Conservation (phyloP, 2,888 invertebrate species). For the Parapristionchus giblindavisi region DNA sequence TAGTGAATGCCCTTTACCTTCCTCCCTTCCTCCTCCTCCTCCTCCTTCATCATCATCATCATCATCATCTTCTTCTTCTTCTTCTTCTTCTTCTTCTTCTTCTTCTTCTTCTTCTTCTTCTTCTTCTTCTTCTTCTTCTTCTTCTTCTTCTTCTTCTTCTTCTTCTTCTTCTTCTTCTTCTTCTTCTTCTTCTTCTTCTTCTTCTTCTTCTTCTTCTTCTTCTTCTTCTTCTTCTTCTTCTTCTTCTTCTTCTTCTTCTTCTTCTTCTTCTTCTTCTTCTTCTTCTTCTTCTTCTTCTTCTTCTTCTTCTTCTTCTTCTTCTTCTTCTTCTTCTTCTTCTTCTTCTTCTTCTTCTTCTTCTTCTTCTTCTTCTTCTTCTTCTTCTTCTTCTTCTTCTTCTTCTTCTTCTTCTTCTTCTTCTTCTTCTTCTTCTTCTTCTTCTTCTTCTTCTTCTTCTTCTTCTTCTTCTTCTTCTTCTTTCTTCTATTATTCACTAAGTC, state of each 20-base stretch:
- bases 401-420: not conserved
- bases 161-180: not conserved
- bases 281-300: not conserved
- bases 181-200: not conserved
- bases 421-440: not conserved
- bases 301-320: not conserved
- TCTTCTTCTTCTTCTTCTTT: not conserved
- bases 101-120: not conserved
- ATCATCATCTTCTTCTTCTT: not conserved
- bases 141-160: not conserved
- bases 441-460: not conserved
- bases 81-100: not conserved
- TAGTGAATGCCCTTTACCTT: constrained; percentile 6
- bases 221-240: not conserved
- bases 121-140: not conserved
- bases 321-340: not conserved
- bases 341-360: not conserved
- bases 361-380: not conserved
- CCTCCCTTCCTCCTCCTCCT: not conserved
- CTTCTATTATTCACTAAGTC: no score
- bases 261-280: not conserved
- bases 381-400: not conserved
- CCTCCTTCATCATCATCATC: no score
- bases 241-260: not conserved
- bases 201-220: not conserved